Base-by-base conservation (phyloP, 2,888 invertebrate genomes). In the Pachycephus smyrnensis region DNA sequence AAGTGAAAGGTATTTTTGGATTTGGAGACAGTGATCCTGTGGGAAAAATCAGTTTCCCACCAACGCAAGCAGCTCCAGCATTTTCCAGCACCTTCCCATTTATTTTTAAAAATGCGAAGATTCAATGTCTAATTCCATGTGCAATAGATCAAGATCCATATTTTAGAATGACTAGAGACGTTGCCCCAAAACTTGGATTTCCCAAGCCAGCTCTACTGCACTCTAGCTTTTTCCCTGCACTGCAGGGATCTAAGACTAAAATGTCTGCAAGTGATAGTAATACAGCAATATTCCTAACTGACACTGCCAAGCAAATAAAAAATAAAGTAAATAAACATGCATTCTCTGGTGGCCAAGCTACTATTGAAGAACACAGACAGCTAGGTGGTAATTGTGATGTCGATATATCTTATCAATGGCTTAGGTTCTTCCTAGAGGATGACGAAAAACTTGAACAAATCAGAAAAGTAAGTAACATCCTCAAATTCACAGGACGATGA, bases 111-210 rank as follows among this genome's bases (percentile, higher is more conserved):
- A 93, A 94, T 76, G 94, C 95, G 88, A 95, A 96, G 87, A 93
- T 98, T 74, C 95, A 95, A 4, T 96, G 96, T 88, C 93, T 98
- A 4, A 98, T 99, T 82, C 99, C 99, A 0, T 99, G 99, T 92
- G 99, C 98, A 12, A 99, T 99, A 84, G 99, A 99, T 93, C 99
- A 99, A 94, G 99, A 99, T 93, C 99, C 99, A 0, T 99, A 99
- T 92, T 99, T 99, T 92, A 94, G 99, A 55, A 98, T 99, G 99
- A 96, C 98, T 0, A 94, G 99, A 77, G 99, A 99, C 92, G 98
- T 99, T n/a, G 98, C 99, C 0, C 98, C 99, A 0, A 94, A 96
- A 15, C 92, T 99, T 23, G 96, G 97, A 86, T 94, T 95, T 92
- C 95, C 95, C 30, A 98, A 99, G 92, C 98, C 99, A 77, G 94